Evolutionary conservation across 2,797 vertebrate genomes (phyloP).

Genomic region (Chelmon rostratus): DNA sequence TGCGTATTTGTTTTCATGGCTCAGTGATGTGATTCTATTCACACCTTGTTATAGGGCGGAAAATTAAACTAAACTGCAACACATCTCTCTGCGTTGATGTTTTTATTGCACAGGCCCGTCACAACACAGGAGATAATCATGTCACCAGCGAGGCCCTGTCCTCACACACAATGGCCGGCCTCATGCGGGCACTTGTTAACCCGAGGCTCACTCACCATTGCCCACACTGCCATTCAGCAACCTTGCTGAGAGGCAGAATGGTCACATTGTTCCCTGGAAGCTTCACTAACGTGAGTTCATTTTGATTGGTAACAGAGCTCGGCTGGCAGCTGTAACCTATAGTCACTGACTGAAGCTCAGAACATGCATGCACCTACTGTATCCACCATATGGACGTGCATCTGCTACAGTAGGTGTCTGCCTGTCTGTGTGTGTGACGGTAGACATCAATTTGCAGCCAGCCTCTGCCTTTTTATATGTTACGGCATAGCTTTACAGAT

Average conservation of each 20-base stretch:
- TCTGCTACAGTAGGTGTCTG: neutral
- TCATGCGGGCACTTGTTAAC: slow-evolving; percentile 54
- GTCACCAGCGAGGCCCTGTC: slow-evolving; percentile 33
- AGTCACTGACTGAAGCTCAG: slow-evolving; percentile 14
- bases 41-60: slow-evolving; percentile 15
- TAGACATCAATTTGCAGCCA: neutral
- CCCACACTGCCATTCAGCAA: slow-evolving; percentile 51
- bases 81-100: slow-evolving; percentile 31
- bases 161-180: slow-evolving; percentile 18
- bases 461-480: neutral
- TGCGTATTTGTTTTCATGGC: slow-evolving; percentile 49
- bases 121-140: slow-evolving; percentile 40
- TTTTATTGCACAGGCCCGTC: slow-evolving; percentile 40
- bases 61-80: slow-evolving; percentile 26
- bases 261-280: slow-evolving; percentile 37
- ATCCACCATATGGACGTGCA: neutral
- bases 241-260: slow-evolving; percentile 58
- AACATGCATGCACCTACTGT: neutral
- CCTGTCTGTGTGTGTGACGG: neutral
- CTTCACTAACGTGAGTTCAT: slow-evolving; percentile 44
- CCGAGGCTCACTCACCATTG: slow-evolving; percentile 39
- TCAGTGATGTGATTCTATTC: slow-evolving; percentile 42
- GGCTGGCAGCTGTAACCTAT: slow-evolving; percentile 41
- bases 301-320: slow-evolving; percentile 34
- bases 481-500: neutral